Evolutionary conservation across 2,888 invertebrate genomes (phyloP).

Genomic region (Luffia ferchaultella): DNA sequence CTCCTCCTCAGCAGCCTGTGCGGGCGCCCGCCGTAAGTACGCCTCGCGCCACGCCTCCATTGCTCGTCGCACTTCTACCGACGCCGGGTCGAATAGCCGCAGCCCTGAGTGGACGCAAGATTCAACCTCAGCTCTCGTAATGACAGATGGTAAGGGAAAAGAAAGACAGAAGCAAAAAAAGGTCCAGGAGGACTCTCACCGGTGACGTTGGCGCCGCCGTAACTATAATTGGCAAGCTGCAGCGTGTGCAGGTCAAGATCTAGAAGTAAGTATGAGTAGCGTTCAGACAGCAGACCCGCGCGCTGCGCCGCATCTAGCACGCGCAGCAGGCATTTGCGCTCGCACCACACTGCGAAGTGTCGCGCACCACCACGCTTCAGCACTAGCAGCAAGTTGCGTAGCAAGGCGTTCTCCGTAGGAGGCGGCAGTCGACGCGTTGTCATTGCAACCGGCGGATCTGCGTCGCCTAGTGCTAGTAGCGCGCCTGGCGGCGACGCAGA

Average conservation of each 20-base stretch:
- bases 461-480: constrained; percentile 13
- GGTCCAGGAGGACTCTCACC: too few relatives aligned
- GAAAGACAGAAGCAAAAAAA: too few relatives aligned
- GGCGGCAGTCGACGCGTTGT: constrained; percentile 39
- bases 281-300: constrained; percentile 42
- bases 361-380: constrained; percentile 32
- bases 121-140: too few relatives aligned
- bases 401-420: constrained; percentile 30
- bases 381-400: constrained; percentile 39
- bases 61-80: constrained; percentile 12
- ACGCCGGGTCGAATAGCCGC: constrained; percentile 36
- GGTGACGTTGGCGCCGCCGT: constrained; percentile 51
- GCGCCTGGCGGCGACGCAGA: constrained; percentile 27
- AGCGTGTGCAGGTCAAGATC: constrained; percentile 41
- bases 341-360: constrained; percentile 41
- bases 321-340: constrained; percentile 31
- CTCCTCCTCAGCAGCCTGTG: neutral
- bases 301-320: constrained; percentile 51
- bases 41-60: neutral
- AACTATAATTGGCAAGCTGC: constrained; percentile 33
- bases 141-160: too few relatives aligned
- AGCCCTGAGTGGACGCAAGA: constrained; percentile 23
- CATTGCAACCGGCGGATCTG: constrained; percentile 23
- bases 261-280: constrained; percentile 39
- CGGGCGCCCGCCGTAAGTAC: constrained; percentile 13